A percentile compares a stretch with the other conserved stretches of the same genome.
These are phyloP conservation scores for Stegostoma tigrinum DNA, from an alignment of 2,113 vertebrate species.

Conservation along the genomic window DNA sequence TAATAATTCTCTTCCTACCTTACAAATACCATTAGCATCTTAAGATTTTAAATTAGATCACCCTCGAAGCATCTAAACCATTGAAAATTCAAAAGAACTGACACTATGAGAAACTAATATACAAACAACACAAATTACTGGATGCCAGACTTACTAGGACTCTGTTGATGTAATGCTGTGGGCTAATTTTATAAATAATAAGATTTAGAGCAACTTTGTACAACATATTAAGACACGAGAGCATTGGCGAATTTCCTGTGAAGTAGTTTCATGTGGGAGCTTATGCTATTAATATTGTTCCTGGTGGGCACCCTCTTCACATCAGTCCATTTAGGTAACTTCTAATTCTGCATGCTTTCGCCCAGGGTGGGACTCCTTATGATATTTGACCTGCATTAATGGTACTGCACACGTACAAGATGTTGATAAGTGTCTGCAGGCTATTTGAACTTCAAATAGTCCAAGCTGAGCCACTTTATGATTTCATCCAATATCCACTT, in stretches of 20 bases:
- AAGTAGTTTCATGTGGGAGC: neutral
- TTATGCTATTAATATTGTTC: neutral
- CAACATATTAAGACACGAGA: neutral
- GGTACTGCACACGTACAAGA: neutral
- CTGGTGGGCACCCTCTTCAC: neutral
- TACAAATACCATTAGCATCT: neutral
- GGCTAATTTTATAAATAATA: neutral
- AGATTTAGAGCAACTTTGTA: neutral
- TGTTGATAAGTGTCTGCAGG: neutral
- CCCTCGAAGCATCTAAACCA: neutral
- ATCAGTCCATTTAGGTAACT: neutral
- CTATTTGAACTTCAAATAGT: neutral
- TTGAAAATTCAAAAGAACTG: neutral
- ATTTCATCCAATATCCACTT: neutral
- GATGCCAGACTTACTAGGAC: neutral
- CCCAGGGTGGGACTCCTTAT: neutral
- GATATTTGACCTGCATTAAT: neutral
- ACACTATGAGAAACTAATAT: neutral
- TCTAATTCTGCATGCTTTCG: neutral
- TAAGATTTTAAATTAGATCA: neutral
- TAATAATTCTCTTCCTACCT: neutral
- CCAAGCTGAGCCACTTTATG: neutral
- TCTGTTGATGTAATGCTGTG: neutral
- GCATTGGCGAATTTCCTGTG: neutral
- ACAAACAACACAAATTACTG: neutral